Base-by-base conservation (phyloP, 37 sponge, comb jelly and placozoan genomes). In the Eunapius fragilis region DNA sequence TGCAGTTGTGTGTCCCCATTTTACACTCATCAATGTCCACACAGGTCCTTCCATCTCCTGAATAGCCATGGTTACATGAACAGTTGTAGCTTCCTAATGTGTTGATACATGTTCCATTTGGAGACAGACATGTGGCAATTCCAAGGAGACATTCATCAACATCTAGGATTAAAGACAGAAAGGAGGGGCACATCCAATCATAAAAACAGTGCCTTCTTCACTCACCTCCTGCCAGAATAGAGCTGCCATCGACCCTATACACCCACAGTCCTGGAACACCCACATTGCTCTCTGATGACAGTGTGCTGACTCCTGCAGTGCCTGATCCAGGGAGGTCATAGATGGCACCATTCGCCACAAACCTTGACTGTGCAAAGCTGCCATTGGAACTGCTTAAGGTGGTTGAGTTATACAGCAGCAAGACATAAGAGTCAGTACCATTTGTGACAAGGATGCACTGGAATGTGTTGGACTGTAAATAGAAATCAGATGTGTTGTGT, bases 1-100 rank as follows among this genome's bases (percentile, higher is more conserved):
- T 58, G 22, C 58, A 58, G 17, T 58, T 58, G 58, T 58, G 6
- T 12, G 17, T 58, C 58, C 58, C 58, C 0, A 33, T 67, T 17
- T 12, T 17, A 12, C 89, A 89, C 45, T 89, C 89, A 79, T 89
- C 30, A 11, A 78, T 41, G 27, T 88, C 67, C 26, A 22, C 24
- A 68, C 84, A 84, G 67, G 68, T 75, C 31, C 41, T 24, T 28
- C 84, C 84, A 84, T 85, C 71, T 28, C 85, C 78, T 38, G 78
- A 70, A 45, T 76, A 89, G 23, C 89, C 89, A 71, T 33, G 48
- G 36, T 69, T 25, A 78, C 89, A 89, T 3, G 58, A 67, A 70
- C 89, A 89, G 23, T 14, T 41, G 28, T 36, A 77, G 25, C 71
- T 84, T 2, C 90, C 90, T 31, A 30, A 37, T n/a, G 28, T 33